Conservation (phyloP, 1,140 invertebrate species). For the Philopotamus ludificatus region DNA sequence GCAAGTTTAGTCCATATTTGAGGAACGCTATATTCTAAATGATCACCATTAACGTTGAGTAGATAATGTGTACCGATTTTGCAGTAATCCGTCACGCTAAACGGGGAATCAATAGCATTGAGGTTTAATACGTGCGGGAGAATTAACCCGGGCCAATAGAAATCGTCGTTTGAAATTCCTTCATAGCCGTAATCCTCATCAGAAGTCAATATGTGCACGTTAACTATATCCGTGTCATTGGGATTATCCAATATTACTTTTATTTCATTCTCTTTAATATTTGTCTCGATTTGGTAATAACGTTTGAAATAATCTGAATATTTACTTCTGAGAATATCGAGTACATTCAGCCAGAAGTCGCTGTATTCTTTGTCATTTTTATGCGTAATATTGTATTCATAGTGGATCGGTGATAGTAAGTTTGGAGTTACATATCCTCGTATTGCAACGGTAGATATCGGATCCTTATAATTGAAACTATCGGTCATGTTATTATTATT, state of each 20-base stretch:
- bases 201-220: slow-evolving; percentile 41
- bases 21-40: background rate
- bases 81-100: background rate
- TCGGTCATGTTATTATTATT: background rate
- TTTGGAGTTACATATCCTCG: background rate
- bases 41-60: background rate
- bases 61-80: slow-evolving; percentile 5
- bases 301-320: slow-evolving; percentile 22
- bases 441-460: background rate
- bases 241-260: slow-evolving; percentile 40
- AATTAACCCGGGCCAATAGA: slow-evolving; percentile 23
- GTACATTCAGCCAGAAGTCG: slow-evolving; percentile 43
- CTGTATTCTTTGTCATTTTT: slow-evolving; percentile 27
- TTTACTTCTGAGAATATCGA: slow-evolving; percentile 8
- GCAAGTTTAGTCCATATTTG: slow-evolving; percentile 24
- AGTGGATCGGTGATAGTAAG: slow-evolving; percentile 8
- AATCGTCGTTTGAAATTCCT: slow-evolving; percentile 39
- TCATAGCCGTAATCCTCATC: slow-evolving; percentile 38
- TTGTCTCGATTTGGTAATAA: slow-evolving; percentile 3
- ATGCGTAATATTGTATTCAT: slow-evolving; percentile 22
- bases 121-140: slow-evolving; percentile 12
- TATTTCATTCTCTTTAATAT: slow-evolving; percentile 27
- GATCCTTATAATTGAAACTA: slow-evolving; percentile 15
- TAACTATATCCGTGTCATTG: slow-evolving; percentile 29
- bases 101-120: no score